Conservation (phyloP, 2,888 invertebrate genomes). For the Yponomeuta cagnagella region DNA sequence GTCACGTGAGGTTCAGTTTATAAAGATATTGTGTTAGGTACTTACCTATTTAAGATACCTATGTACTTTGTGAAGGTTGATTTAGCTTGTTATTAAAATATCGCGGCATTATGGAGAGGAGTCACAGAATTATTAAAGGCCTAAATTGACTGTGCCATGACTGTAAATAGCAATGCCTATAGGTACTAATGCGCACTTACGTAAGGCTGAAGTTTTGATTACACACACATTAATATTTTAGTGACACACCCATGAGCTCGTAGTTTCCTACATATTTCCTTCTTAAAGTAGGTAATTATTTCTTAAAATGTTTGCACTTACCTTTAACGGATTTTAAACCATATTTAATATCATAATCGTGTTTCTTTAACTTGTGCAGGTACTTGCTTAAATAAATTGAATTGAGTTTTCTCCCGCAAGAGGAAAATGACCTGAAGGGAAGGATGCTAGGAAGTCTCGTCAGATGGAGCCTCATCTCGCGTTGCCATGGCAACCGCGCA, state of each 20-base stretch:
- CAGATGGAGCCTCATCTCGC: slow-evolving; percentile 47
- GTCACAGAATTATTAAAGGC: not conserved
- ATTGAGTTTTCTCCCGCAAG: slow-evolving; percentile 14
- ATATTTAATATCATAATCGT: too few species aligned
- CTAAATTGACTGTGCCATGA: not conserved
- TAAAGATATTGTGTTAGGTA: too few species aligned
- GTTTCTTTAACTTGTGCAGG: not conserved
- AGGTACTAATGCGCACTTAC: not conserved
- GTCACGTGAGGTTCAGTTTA: too few species aligned
- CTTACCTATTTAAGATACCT: too few species aligned
- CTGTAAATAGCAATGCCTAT: not conserved
- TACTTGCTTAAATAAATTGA: slow-evolving; percentile 14
- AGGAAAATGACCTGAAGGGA: slow-evolving; percentile 39
- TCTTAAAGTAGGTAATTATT: not conserved
- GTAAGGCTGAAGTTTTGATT: not conserved
- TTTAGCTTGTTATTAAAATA: too few species aligned
- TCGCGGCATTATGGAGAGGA: not conserved
- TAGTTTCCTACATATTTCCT: not conserved
- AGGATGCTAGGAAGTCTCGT: slow-evolving; percentile 38
- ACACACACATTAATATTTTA: slow-evolving; percentile 1
- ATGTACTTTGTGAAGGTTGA: too few species aligned
- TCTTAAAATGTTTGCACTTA: not conserved
- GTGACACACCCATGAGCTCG: slow-evolving; percentile 6
- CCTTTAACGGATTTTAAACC: not conserved
- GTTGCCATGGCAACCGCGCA: slow-evolving; percentile 53